Evolutionary conservation across 1,140 invertebrate species (phyloP).

Genomic region (Eubasilissa regina): DNA sequence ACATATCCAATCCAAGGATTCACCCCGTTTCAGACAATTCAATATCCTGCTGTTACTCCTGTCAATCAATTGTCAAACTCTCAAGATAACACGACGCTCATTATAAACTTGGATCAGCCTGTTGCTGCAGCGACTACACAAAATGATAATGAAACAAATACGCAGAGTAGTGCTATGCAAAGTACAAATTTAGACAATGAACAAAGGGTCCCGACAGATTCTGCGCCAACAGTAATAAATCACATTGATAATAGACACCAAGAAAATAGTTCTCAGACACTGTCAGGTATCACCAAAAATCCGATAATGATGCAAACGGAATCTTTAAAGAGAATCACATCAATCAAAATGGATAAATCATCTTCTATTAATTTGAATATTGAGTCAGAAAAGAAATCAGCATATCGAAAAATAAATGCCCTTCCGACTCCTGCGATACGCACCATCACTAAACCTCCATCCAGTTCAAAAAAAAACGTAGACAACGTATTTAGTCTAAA

Average conservation of each 20-base stretch:
- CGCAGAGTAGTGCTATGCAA: background rate
- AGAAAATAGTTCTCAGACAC: conserved; percentile 7
- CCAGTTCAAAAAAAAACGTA: conserved; percentile 23
- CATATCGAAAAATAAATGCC: conserved; percentile 60
- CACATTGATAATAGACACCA: background rate
- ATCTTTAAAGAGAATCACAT: background rate
- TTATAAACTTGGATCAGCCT: conserved; percentile 15
- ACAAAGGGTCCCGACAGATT: background rate
- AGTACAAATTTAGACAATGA: background rate
- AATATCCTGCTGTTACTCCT: conserved; percentile 60
- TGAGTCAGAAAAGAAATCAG: conserved; percentile 14
- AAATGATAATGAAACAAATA: background rate
- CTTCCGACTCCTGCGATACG: conserved; percentile 38
- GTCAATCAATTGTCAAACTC: conserved; percentile 1
- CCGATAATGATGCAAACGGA: background rate
- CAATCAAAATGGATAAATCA: conserved; percentile 12
- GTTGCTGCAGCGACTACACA: background rate
- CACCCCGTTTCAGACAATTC: conserved; percentile 68
- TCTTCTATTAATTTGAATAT: conserved; percentile 12
- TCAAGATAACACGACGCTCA: conserved; percentile 3
- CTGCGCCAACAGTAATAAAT: background rate
- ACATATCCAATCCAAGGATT: conserved; percentile 67
- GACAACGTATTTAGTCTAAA: conserved; percentile 68
- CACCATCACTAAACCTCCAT: background rate
- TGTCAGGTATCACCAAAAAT: conserved; percentile 5